phyloP scores from a whole-genome alignment of 1,140 invertebrate genomes.

The Penaeus vannamei region DNA sequence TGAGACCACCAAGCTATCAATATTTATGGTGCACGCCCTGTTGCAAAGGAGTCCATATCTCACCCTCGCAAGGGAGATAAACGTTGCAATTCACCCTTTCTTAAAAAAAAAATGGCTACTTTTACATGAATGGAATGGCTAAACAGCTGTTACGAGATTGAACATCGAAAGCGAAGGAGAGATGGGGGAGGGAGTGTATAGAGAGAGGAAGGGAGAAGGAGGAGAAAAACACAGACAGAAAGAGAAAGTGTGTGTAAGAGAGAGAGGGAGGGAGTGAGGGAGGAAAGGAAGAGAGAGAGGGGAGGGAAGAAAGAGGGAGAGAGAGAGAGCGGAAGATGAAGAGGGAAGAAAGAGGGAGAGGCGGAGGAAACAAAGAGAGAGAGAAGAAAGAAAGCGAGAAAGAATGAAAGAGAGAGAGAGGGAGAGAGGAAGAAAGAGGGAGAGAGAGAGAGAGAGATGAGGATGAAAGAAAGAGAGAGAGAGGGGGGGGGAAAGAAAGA shows the following conservation, averaged over 20 bases:
- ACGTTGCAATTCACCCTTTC: too few relatives aligned
- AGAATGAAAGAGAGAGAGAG: not conserved
- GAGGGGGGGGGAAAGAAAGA: not conserved
- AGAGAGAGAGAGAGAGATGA: conserved; percentile 5
- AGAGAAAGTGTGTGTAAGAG: not conserved
- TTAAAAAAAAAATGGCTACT: too few relatives aligned
- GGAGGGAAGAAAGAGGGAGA: not conserved
- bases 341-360: not conserved
- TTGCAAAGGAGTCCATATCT: too few relatives aligned
- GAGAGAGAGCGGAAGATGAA: not conserved
- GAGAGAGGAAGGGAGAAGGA: too few relatives aligned
- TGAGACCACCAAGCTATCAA: too few relatives aligned
- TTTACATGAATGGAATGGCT: too few relatives aligned
- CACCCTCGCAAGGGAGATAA: too few relatives aligned
- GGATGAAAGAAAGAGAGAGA: not conserved
- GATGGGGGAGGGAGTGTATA: not conserved
- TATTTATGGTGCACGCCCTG: too few relatives aligned
- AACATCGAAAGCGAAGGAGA: not conserved
- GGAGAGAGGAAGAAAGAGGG: conserved; percentile 5
- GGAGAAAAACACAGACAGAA: not conserved
- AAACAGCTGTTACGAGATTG: not conserved
- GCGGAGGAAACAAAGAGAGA: not conserved
- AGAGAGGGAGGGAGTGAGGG: not conserved
- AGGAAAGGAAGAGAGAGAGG: not conserved
- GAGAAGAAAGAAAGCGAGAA: not conserved